phyloP scores from a whole-genome alignment of 2,113 vertebrate species.

The Odobenus rosmarus region DNA sequence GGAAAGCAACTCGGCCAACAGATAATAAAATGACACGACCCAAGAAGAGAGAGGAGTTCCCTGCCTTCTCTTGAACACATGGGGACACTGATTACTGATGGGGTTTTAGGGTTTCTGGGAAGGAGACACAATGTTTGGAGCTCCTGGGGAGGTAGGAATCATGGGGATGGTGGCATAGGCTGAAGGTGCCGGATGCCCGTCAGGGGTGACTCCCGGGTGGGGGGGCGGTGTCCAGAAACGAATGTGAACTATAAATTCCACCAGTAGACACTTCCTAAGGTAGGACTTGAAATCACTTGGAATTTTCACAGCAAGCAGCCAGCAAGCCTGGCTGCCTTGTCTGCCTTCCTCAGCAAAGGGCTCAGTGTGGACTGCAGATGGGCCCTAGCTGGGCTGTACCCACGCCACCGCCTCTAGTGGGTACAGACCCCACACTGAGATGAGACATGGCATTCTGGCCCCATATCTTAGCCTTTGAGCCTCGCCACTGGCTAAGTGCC shows the following conservation, averaged over 20 bases:
- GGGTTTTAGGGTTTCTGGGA: not conserved
- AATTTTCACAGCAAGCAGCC: not conserved
- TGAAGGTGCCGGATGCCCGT: not conserved
- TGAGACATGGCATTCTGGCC: not conserved
- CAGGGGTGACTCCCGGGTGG: not conserved
- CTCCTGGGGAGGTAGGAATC: not conserved
- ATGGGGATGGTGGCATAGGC: not conserved
- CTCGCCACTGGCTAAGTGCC: not conserved
- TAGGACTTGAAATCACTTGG: not conserved
- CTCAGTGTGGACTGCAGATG: not conserved
- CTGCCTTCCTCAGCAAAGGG: not conserved
- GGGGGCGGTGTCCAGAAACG: not conserved
- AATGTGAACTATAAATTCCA: not conserved
- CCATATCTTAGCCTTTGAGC: not conserved
- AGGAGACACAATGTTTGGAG: not conserved
- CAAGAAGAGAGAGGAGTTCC: not conserved
- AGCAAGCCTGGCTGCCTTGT: too few species aligned
- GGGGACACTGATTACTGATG: not conserved
- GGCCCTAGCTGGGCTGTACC: not conserved
- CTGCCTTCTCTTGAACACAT: not conserved
- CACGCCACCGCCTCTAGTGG: fast-evolving
- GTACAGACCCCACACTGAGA: not conserved
- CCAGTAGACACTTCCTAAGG: not conserved
- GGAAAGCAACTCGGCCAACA: not conserved
- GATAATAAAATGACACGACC: not conserved